A percentile compares a stretch with the other conserved stretches of the same genome.
These are phyloP conservation scores for Pitangus sulphuratus DNA, from an alignment of 2,797 vertebrate genomes.

Conservation along the genomic window DNA sequence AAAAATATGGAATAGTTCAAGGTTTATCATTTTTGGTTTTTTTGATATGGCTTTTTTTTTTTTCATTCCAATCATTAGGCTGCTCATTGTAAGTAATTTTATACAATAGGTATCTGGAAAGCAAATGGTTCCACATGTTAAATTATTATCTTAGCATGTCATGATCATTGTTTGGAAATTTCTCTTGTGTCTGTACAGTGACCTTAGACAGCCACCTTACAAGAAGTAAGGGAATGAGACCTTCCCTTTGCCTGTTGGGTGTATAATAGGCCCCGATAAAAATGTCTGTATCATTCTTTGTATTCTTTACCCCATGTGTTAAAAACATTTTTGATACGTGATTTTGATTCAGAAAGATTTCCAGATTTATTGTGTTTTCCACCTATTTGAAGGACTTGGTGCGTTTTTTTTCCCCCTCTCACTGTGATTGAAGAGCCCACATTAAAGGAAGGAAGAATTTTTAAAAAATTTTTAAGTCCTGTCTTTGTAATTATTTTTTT, in stretches of 20 bases:
- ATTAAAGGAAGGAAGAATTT: not conserved
- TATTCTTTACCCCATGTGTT: not conserved
- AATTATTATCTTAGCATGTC: not conserved
- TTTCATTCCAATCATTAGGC: not conserved
- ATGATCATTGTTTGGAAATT: not conserved
- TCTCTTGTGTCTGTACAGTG: not conserved
- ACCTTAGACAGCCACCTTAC: not conserved
- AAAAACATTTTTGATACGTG: not conserved
- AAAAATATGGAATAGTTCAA: not conserved
- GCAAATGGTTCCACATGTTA: not conserved
- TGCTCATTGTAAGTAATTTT: not conserved
- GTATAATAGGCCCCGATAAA: not conserved
- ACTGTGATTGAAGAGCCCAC: not conserved
- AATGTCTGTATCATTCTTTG: not conserved
- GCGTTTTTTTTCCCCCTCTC: not conserved
- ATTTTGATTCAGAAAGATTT: not conserved
- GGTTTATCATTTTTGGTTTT: not conserved
- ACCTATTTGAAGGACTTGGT: not conserved
- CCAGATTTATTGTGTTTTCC: not conserved
- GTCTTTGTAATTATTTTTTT: not conserved
- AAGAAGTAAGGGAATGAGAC: not conserved
- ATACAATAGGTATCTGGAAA: not conserved
- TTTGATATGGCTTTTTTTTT: not conserved
- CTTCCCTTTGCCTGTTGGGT: not conserved
- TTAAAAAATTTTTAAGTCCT: not conserved